Conservation (phyloP, 2,797 vertebrate species). For the Cynopterus sphinx region DNA sequence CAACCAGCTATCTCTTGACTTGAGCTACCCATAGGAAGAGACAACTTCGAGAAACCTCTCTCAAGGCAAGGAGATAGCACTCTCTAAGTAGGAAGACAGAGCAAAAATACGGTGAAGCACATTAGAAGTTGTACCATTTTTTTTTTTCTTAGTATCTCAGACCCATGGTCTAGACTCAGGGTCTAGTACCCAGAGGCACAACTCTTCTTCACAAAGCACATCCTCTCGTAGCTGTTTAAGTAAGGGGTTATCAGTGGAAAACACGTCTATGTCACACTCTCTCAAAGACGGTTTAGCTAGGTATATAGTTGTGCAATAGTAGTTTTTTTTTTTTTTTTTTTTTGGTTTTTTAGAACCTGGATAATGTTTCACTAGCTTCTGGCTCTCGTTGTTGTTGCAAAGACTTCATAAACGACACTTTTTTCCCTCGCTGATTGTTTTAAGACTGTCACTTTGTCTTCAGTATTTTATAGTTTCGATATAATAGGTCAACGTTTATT, state of each 20-base stretch:
- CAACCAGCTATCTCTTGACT: background rate
- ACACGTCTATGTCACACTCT: background rate
- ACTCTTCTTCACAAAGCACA: background rate
- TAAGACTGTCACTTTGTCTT: background rate
- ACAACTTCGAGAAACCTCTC: background rate
- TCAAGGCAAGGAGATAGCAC: background rate
- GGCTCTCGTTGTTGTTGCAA: background rate
- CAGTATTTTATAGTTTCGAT: conserved; percentile 5
- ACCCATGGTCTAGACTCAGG: background rate
- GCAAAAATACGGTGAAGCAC: background rate
- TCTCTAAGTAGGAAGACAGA: background rate
- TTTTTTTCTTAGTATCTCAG: background rate
- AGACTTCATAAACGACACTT: background rate
- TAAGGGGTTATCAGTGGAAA: background rate
- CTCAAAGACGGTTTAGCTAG: background rate
- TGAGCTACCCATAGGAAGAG: background rate
- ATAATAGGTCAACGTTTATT: background rate
- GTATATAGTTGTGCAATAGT: background rate
- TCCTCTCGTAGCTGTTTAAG: background rate
- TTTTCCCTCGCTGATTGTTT: background rate
- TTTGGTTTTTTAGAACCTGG: background rate
- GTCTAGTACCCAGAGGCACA: no score
- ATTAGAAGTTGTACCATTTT: background rate
- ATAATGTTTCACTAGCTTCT: background rate
- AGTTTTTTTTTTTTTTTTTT: background rate